These are phyloP conservation scores for Chymomyza amoena DNA, from an alignment of 2,888 invertebrate species.

Conservation along the genomic window DNA sequence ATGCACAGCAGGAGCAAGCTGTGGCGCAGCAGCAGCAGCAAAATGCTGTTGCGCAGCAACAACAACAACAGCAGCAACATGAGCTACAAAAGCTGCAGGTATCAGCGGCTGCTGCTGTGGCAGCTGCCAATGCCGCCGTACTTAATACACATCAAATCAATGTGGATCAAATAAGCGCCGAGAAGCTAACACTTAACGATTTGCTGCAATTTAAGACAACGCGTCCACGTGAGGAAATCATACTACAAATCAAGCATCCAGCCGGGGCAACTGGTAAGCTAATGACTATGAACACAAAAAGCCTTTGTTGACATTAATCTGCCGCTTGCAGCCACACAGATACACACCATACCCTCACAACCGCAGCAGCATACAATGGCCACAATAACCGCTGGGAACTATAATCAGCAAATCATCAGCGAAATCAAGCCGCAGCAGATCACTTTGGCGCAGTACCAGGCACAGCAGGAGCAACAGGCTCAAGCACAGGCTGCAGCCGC, in stretches of 20 bases:
- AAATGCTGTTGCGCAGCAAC: slow-evolving; percentile 44
- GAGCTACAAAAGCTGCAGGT: slow-evolving; percentile 61
- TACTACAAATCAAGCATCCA: slow-evolving; percentile 76
- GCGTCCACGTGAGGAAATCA: slow-evolving; percentile 76
- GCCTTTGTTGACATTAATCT: slow-evolving; percentile 1
- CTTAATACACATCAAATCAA: slow-evolving; percentile 73
- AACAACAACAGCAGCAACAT: slow-evolving; percentile 47
- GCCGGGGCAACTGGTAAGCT: slow-evolving; percentile 63
- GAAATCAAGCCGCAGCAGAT: slow-evolving; percentile 76
- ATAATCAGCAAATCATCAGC: slow-evolving; percentile 77
- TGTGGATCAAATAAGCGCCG: slow-evolving; percentile 76
- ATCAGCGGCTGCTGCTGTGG: slow-evolving; percentile 45
- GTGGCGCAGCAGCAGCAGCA: slow-evolving; percentile 44
- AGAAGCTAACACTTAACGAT: slow-evolving; percentile 77
- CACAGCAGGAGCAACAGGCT: slow-evolving; percentile 73
- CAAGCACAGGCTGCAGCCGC: slow-evolving; percentile 53
- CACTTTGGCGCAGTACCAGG: slow-evolving; percentile 75
- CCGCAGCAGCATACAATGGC: slow-evolving; percentile 74
- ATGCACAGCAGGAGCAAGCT: slow-evolving; percentile 44
- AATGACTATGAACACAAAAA: neutral
- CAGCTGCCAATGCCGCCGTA: slow-evolving; percentile 57
- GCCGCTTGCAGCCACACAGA: slow-evolving; percentile 63
- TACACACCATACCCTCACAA: slow-evolving; percentile 72
- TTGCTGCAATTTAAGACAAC: slow-evolving; percentile 75
- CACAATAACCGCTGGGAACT: slow-evolving; percentile 73